A percentile compares a stretch with the other conserved stretches of the same genome.
Evolutionary conservation across 2,113 vertebrate species (phyloP).

Genomic region (Oxygymnocypris stewartii): DNA sequence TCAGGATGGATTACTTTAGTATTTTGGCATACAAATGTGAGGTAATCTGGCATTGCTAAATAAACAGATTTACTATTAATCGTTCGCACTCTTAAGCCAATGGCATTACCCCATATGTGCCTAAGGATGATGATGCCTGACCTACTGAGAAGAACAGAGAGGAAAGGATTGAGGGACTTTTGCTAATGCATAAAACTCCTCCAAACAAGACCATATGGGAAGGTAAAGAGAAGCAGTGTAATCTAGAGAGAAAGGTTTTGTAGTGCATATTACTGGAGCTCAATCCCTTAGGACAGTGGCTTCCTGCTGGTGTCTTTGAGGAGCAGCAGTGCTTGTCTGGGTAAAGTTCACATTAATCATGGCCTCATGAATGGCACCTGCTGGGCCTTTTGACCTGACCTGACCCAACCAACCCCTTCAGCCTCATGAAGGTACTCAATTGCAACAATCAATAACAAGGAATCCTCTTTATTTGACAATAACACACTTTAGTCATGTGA

Average conservation of each 20-base stretch:
- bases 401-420: too few species aligned
- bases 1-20: neutral
- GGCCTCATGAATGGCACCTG: slow-evolving; percentile 58
- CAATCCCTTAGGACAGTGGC: neutral
- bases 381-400: too few species aligned
- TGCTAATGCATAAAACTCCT: neutral
- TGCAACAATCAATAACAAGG: too few species aligned
- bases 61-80: neutral
- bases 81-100: neutral
- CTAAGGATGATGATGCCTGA: neutral
- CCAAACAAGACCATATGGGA: neutral
- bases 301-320: slow-evolving; percentile 43
- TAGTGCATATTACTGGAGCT: neutral
- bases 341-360: slow-evolving; percentile 73
- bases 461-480: neutral
- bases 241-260: slow-evolving; percentile 24
- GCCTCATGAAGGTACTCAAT: too few species aligned
- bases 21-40: slow-evolving; percentile 8
- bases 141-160: neutral
- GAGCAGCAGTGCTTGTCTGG: slow-evolving; percentile 50
- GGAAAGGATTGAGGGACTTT: neutral
- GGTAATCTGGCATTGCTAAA: neutral
- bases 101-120: neutral
- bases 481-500: neutral
- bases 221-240: neutral